Percentiles rank a stretch among this genome's conserved stretches.
phyloP scores from a whole-genome alignment of 1,140 invertebrate species.

The Plectrocnemia conspersa region DNA sequence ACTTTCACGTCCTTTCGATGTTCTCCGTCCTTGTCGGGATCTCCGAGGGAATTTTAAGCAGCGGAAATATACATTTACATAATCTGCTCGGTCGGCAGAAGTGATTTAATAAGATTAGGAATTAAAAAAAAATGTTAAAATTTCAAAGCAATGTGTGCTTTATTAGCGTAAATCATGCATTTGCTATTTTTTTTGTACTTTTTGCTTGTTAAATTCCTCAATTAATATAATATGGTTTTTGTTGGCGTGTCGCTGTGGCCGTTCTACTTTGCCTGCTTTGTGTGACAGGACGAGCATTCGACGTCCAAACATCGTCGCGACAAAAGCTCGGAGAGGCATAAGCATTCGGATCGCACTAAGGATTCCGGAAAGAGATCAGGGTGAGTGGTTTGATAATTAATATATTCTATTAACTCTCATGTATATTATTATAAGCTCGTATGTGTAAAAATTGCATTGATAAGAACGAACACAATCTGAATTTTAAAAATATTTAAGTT shows the following conservation, averaged over 20 bases:
- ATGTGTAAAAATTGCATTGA: too few species aligned
- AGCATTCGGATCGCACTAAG: conserved; percentile 38
- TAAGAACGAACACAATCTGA: too few species aligned
- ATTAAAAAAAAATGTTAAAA: not conserved
- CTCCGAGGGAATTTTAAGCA: not conserved
- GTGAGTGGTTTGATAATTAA: conserved; percentile 23
- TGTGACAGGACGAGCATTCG: conserved; percentile 54
- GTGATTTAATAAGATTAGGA: conserved; percentile 8
- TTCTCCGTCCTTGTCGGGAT: conserved; percentile 5
- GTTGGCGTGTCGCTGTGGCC: conserved; percentile 53
- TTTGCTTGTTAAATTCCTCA: conserved; percentile 11
- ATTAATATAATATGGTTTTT: conserved; percentile 54
- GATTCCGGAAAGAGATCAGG: conserved; percentile 28
- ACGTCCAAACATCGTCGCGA: conserved; percentile 52
- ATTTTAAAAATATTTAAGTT: too few species aligned
- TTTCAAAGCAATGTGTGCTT: conserved; percentile 11
- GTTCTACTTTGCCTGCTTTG: conserved; percentile 55
- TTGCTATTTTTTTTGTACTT: conserved; percentile 6
- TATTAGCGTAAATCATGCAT: not conserved
- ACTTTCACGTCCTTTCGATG: not conserved
- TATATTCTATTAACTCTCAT: too few species aligned
- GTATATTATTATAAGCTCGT: too few species aligned
- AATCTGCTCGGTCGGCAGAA: conserved; percentile 8
- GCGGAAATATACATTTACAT: conserved; percentile 9
- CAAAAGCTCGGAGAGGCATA: conserved; percentile 42